Evolutionary conservation across 2,888 invertebrate genomes (phyloP).

Genomic region (Anorthoa munda): DNA sequence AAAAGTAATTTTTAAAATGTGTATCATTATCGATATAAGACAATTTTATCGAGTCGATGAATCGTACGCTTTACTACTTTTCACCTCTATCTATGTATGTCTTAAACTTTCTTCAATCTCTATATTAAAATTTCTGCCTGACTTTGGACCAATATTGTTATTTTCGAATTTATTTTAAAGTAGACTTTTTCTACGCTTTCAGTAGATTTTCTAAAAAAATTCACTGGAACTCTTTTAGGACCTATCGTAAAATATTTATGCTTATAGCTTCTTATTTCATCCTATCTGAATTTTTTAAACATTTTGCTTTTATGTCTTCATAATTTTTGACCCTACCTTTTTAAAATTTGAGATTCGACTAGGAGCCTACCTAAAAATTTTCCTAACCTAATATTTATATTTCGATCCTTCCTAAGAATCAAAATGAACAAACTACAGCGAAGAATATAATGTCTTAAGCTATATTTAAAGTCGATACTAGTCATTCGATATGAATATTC

Average conservation of each 20-base stretch:
- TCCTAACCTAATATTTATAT: conserved; percentile 21
- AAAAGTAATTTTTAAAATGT: conserved; percentile 2
- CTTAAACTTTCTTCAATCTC: conserved; percentile 47
- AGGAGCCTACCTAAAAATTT: conserved; percentile 19
- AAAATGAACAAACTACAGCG: conserved; percentile 48
- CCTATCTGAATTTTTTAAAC: conserved; percentile 20
- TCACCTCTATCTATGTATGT: conserved; percentile 38
- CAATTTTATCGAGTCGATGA: conserved; percentile 40
- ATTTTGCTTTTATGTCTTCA: conserved; percentile 24
- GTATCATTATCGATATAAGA: conserved; percentile 62
- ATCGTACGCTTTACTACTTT: conserved; percentile 46
- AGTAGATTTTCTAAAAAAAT: conserved; percentile 67
- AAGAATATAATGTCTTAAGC: conserved; percentile 53
- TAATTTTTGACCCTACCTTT: conserved; percentile 12
- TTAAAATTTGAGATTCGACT: conserved; percentile 21
- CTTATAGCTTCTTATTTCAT: conserved; percentile 51
- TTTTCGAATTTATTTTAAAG: conserved; percentile 82
- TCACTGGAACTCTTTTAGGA: conserved; percentile 53
- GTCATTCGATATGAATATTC: conserved; percentile 66
- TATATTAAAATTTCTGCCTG: conserved; percentile 71
- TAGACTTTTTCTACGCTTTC: conserved; percentile 77
- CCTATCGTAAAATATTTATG: conserved; percentile 39
- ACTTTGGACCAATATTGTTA: conserved; percentile 83
- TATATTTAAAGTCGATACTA: conserved; percentile 64
- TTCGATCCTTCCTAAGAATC: conserved; percentile 14